These are phyloP conservation scores for Tonatia bakeri DNA, from an alignment of 2,113 vertebrate genomes.

Conservation along the genomic window DNA sequence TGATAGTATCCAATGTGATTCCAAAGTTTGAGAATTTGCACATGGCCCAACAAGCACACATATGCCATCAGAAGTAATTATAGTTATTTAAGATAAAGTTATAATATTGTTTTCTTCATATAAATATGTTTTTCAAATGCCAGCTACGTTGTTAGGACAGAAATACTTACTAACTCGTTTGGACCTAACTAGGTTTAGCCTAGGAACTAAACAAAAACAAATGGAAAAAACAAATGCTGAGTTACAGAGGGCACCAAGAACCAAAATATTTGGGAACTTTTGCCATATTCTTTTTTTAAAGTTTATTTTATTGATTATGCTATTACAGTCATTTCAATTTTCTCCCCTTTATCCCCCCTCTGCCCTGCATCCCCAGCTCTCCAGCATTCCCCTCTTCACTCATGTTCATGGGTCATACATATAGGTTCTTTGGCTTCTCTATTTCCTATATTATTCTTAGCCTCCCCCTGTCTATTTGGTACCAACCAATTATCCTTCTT, in stretches of 20 bases:
- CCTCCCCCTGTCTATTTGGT: too few relatives aligned
- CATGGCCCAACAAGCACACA: neutral
- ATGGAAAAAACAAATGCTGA: neutral
- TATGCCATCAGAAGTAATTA: neutral
- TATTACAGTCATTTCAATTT: too few relatives aligned
- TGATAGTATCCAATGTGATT: neutral
- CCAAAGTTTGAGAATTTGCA: neutral
- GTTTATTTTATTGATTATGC: too few relatives aligned
- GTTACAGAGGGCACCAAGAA: neutral
- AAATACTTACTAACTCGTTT: neutral
- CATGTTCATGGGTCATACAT: too few relatives aligned
- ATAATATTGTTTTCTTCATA: neutral
- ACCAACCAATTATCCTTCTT: too few relatives aligned
- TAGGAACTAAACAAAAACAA: neutral
- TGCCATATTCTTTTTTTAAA: neutral
- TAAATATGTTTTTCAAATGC: neutral
- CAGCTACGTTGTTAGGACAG: neutral
- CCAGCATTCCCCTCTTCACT: too few relatives aligned
- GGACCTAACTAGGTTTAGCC: neutral
- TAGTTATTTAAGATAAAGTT: neutral
- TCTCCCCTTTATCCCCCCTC: too few relatives aligned
- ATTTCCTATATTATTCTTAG: too few relatives aligned
- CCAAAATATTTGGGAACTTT: neutral
- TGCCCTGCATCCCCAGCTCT: too few relatives aligned
- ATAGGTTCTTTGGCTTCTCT: too few relatives aligned